Evolutionary conservation across 1,140 invertebrate genomes (phyloP).

Genomic region (Hylaeus volcanicus): DNA sequence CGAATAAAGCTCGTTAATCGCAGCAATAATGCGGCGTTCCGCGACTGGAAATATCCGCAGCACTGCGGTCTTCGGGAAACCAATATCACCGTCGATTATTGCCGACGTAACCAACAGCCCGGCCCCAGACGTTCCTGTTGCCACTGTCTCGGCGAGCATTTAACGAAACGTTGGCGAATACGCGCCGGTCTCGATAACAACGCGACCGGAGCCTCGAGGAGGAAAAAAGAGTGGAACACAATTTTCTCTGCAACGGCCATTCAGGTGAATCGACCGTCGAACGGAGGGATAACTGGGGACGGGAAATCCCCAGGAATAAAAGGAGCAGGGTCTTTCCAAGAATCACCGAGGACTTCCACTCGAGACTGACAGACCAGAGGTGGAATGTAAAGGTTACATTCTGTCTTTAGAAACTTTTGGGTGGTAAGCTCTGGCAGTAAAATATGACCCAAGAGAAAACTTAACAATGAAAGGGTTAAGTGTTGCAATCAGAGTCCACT

Average conservation of each 20-base stretch:
- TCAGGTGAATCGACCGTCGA: background rate
- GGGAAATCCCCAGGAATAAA: background rate
- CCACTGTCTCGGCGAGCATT: background rate
- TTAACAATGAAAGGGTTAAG: too few relatives aligned
- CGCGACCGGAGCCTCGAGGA: background rate
- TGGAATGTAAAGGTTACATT: too few relatives aligned
- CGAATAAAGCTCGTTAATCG: background rate
- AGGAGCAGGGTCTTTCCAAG: too few relatives aligned
- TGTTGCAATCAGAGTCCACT: too few relatives aligned
- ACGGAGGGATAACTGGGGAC: background rate
- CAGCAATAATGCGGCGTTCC: background rate
- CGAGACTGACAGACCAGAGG: too few relatives aligned
- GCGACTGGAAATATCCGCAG: background rate
- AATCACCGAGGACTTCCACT: too few relatives aligned
- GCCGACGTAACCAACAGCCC: background rate
- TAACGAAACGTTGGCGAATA: background rate
- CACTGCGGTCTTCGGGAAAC: background rate
- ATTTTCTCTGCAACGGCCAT: background rate
- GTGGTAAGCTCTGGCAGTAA: too few relatives aligned
- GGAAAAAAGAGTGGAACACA: background rate
- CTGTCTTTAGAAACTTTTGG: too few relatives aligned
- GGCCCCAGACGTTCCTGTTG: background rate
- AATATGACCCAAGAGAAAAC: too few relatives aligned
- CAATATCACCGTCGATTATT: conserved; percentile 7
- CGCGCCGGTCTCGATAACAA: background rate